Base-by-base conservation (phyloP, 23 tunicate genomes). In the Trididemnum clinides region DNA sequence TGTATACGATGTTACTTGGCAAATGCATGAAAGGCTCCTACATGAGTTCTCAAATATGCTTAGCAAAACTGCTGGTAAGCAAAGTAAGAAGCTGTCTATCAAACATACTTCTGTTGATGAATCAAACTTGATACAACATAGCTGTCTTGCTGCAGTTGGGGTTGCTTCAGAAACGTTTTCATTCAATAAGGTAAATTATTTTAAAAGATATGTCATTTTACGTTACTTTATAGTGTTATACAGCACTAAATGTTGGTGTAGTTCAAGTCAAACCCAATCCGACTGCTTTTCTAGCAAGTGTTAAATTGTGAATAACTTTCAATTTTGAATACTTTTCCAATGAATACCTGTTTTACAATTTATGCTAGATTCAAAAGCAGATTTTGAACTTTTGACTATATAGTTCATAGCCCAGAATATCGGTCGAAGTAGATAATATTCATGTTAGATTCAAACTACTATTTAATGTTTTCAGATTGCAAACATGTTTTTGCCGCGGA, bases 1-100 rank as follows among this genome's bases (percentile, higher is more conserved):
- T 36, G 88, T 88, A 18, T 94, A 75, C 39, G 98, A 94, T 34
- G 51, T 25, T 49, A 38, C 89, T 2, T 94, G 98, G 98, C 74
- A 94, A 74, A 20, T 75, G 4, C 82, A 88, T 28, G 20, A 25
- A 5, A 30, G 32, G 23, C 28, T 89, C n/a, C 51, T 77, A 19
- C 50, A 51, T 28, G 65, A 88, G 31, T 66, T 94, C 1, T 50
- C 98, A 5, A 59, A 64, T 36, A 33, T 33, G 1, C 31, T 87
- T 4, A 6, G 7, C n/a, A 2, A 7, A 37, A 65, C 3, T 3
- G 1, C 38, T 57, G 73, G 33, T 31, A 1, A 33, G 19, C 6
- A 51, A 12, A 23, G 30, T 19, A 28, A n/a, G 65, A 49, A n/a
- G 5, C 12, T 39, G 29, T 76, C 22, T 0, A 28, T n/a, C 28